Percentiles rank a stretch among this genome's conserved stretches.
phyloP scores from a whole-genome alignment of 1,140 invertebrate species.

The Ooceraea biroi region DNA sequence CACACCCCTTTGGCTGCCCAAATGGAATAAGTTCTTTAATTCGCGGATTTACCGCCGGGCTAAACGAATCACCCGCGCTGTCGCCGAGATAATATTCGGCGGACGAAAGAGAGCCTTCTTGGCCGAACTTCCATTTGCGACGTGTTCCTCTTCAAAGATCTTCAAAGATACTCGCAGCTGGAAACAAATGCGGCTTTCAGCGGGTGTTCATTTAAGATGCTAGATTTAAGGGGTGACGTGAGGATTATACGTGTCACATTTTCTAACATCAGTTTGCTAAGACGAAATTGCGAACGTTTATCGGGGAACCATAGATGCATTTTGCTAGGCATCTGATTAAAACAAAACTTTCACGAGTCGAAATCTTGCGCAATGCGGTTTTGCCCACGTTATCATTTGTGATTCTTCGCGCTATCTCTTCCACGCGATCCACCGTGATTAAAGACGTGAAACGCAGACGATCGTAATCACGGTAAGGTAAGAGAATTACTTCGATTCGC shows the following conservation, averaged over 20 bases:
- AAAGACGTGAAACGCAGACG: constrained; percentile 47
- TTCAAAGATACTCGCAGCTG: background rate
- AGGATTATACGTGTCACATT: background rate
- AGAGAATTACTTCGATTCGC: constrained; percentile 64
- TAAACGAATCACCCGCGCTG: constrained; percentile 74
- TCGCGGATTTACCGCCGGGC: constrained; percentile 84
- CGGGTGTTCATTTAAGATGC: background rate
- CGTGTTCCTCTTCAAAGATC: constrained; percentile 30
- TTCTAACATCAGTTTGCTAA: background rate
- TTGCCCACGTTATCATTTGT: background rate
- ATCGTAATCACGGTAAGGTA: constrained; percentile 38
- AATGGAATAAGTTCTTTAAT: constrained; percentile 87
- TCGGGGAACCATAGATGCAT: background rate
- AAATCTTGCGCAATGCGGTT: background rate
- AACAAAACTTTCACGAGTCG: background rate
- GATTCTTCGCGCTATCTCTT: constrained; percentile 3
- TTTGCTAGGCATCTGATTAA: background rate
- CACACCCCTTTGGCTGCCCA: constrained; percentile 86
- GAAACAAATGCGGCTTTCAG: constrained; percentile 21
- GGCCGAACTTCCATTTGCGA: constrained; percentile 55
- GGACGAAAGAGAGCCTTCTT: constrained; percentile 62
- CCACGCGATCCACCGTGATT: constrained; percentile 7
- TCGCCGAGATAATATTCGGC: constrained; percentile 75
- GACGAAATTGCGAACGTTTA: background rate
- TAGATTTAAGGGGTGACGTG: background rate